Percentiles rank a stretch among this genome's conserved stretches.
phyloP scores from a whole-genome alignment of 2,797 vertebrate species.

The Ara ararauna region DNA sequence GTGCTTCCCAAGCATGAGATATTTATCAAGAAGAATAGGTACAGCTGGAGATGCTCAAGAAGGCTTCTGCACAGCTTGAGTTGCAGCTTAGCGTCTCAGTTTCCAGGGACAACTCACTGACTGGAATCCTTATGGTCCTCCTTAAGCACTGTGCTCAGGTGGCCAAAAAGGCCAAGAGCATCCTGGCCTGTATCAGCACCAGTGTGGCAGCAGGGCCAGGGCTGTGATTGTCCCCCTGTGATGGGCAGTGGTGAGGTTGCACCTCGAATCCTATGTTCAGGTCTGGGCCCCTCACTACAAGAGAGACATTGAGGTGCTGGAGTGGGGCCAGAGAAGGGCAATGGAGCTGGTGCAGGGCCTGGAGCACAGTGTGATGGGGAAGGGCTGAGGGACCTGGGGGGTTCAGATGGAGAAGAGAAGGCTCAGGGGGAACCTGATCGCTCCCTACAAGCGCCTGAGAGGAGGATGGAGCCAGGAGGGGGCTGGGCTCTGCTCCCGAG shows the following conservation, averaged over 20 bases:
- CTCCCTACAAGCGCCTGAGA: no score
- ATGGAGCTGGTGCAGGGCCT: rapidly evolving
- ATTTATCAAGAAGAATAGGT: background rate
- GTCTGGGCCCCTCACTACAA: background rate
- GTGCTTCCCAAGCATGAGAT: background rate
- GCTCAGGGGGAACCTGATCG: no score
- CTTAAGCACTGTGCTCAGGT: background rate
- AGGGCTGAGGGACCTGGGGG: rapidly evolving
- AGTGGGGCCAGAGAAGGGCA: rapidly evolving
- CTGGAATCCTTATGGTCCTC: background rate
- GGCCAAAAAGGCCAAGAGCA: background rate
- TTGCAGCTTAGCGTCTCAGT: background rate
- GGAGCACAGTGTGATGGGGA: background rate
- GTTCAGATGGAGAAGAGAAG: background rate
- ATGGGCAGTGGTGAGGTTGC: background rate
- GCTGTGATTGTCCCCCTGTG: background rate
- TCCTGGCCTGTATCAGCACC: background rate
- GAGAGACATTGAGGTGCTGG: background rate
- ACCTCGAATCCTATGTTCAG: background rate
- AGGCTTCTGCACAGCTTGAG: background rate
- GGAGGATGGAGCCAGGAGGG: background rate
- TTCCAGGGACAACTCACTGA: background rate
- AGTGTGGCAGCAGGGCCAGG: rapidly evolving
- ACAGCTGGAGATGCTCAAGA: background rate
- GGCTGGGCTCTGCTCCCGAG: rapidly evolving